A percentile compares a stretch with the other conserved stretches of the same genome.
These are phyloP conservation scores for Poecilia wingei DNA, from an alignment of 2,797 vertebrate species.

Conservation along the genomic window DNA sequence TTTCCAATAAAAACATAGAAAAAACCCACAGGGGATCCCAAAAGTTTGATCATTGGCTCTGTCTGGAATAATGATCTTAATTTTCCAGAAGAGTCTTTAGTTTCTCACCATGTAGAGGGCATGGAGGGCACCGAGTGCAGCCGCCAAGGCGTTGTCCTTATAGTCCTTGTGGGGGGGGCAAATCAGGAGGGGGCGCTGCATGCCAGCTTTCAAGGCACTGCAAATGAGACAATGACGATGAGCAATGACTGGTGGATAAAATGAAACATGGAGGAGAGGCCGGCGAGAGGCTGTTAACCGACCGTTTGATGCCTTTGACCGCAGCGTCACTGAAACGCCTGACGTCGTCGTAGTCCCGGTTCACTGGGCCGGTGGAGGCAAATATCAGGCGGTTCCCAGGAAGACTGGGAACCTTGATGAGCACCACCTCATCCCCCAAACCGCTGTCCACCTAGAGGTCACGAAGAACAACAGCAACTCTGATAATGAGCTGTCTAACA, in stretches of 20 bases:
- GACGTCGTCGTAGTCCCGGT: constrained; percentile 85
- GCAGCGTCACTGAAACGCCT: constrained; percentile 83
- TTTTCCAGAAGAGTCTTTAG: background rate
- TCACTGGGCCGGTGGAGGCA: constrained; percentile 81
- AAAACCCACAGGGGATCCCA: background rate
- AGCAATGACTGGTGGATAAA: background rate
- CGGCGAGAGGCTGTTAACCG: background rate
- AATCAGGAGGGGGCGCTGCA: constrained; percentile 83
- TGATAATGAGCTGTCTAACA: background rate
- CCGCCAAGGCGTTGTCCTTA: constrained; percentile 71
- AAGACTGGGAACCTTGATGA: constrained; percentile 77
- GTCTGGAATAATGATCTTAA: background rate
- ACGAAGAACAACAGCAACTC: background rate
- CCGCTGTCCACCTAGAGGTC: constrained; percentile 77
- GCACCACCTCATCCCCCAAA: constrained; percentile 76
- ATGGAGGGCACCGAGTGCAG: constrained; percentile 82
- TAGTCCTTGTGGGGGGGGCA: constrained; percentile 79
- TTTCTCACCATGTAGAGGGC: constrained; percentile 82
- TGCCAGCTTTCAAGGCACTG: constrained; percentile 83
- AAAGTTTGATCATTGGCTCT: background rate
- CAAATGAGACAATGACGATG: background rate
- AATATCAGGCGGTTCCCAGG: constrained; percentile 83
- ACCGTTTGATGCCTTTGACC: constrained; percentile 80
- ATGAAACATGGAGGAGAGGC: background rate
- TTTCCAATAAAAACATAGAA: background rate